Percentiles rank a stretch among this genome's conserved stretches.
Evolutionary conservation across 2,797 vertebrate genomes (phyloP).

Genomic region (Buceros bicornis): DNA sequence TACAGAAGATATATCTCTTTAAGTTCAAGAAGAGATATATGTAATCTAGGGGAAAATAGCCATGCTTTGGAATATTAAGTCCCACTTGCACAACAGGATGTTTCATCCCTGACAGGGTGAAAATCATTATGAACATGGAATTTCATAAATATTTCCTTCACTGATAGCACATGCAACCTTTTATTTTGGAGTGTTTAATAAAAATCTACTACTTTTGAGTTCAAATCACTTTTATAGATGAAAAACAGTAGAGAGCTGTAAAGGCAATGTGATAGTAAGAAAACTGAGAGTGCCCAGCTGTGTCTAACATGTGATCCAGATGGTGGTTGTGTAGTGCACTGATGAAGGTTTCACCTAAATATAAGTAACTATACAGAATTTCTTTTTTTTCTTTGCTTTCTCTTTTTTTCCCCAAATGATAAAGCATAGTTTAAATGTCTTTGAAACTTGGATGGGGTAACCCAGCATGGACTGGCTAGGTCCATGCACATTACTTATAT

Average conservation of each 20-base stretch:
- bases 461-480: neutral
- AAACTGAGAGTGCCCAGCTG: neutral
- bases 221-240: neutral
- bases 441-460: neutral
- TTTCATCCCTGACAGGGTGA: neutral
- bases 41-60: neutral
- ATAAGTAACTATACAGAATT: neutral
- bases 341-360: neutral
- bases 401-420: neutral
- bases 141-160: neutral
- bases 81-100: accelerated
- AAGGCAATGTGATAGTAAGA: neutral
- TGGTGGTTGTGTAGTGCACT: accelerated
- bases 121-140: neutral
- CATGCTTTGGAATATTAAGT: neutral
- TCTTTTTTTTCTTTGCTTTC: neutral
- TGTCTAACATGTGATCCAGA: neutral
- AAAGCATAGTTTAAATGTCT: neutral
- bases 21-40: neutral
- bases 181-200: neutral
- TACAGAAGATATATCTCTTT: neutral
- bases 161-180: neutral
- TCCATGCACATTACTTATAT: neutral
- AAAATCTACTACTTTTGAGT: neutral
- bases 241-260: neutral